Evolutionary conservation across 2,113 vertebrate species (phyloP).

Genomic region (Psittacara wagleri): DNA sequence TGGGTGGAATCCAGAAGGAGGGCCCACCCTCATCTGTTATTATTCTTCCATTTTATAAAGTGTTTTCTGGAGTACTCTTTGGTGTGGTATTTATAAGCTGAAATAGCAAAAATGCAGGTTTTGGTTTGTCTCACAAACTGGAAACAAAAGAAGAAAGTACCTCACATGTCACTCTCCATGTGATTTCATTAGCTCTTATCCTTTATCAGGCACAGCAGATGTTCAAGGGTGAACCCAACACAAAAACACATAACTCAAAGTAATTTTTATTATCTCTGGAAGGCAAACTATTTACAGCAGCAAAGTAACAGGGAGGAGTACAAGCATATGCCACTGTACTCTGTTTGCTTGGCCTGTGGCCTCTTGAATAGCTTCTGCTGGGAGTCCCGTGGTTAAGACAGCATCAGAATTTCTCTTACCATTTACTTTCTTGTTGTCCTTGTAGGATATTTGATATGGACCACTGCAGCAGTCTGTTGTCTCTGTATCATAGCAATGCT

Average conservation of each 20-base stretch:
- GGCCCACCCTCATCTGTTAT: neutral
- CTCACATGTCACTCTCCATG: neutral
- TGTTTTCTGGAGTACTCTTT: neutral
- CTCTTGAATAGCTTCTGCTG: constrained; percentile 37
- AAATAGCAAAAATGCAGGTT: neutral
- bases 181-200: constrained; percentile 4
- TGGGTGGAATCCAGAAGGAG: neutral
- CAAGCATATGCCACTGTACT: neutral
- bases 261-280: constrained; percentile 28
- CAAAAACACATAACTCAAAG: neutral
- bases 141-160: neutral
- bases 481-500: neutral
- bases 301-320: constrained; percentile 4
- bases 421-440: neutral
- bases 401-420: constrained; percentile 16
- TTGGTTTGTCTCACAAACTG: neutral
- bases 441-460: neutral
- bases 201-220: constrained; percentile 45
- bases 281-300: constrained; percentile 33
- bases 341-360: constrained; percentile 56
- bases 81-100: neutral
- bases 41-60: neutral
- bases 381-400: neutral
- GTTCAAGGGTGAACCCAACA: constrained; percentile 4
- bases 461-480: neutral